Percentiles rank a stretch among this genome's conserved stretches.
Conservation (phyloP, 2,888 invertebrate genomes). For the Acronicta leporina region DNA sequence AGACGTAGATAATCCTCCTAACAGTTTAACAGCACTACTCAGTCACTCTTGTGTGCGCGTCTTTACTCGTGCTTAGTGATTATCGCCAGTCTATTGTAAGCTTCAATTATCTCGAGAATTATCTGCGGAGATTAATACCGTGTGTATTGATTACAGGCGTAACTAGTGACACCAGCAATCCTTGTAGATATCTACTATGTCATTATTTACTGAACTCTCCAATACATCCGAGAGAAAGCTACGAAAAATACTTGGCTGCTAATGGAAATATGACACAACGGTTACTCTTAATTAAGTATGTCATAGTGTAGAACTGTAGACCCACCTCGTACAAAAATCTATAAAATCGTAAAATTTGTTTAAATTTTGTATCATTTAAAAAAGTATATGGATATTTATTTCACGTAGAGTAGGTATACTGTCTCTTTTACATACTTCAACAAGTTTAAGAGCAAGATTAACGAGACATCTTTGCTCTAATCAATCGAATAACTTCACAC, state of each 20-base stretch:
- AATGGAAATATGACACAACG: too few relatives aligned
- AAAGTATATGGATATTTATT: too few relatives aligned
- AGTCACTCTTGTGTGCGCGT: neutral
- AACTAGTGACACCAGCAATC: neutral
- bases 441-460: too few relatives aligned
- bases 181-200: neutral
- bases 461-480: neutral
- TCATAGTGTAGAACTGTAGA: too few relatives aligned
- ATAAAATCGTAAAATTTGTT: too few relatives aligned
- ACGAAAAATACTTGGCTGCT: too few relatives aligned
- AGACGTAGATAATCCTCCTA: neutral
- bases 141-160: slow-evolving; percentile 8
- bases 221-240: too few relatives aligned
- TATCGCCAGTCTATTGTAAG: slow-evolving; percentile 1
- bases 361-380: too few relatives aligned
- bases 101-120: slow-evolving; percentile 9
- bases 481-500: neutral
- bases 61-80: neutral
- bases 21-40: neutral
- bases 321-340: too few relatives aligned
- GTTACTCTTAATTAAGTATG: too few relatives aligned
- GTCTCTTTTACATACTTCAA: too few relatives aligned
- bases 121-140: neutral
- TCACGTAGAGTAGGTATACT: too few relatives aligned
- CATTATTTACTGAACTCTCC: neutral